Evolutionary conservation across 2,113 vertebrate genomes (phyloP).

Genomic region (Vimba vimba): DNA sequence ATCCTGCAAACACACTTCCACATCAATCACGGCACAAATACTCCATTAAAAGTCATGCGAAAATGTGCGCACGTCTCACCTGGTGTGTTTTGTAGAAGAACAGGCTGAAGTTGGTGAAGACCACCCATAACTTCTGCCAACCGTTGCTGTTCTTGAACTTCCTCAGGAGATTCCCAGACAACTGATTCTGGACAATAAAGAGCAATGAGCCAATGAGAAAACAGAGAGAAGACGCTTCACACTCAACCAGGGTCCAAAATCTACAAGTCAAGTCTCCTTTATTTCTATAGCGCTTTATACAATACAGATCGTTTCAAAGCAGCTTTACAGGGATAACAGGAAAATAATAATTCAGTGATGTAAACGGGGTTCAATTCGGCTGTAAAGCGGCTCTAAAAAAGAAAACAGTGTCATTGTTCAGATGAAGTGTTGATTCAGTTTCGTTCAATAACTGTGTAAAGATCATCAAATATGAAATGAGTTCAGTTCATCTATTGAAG

Average conservation of each 20-base stretch:
- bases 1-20: constrained; percentile 77
- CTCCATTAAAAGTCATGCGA: background rate
- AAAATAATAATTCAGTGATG: no score
- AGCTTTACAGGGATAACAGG: no score
- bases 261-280: background rate
- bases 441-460: no score
- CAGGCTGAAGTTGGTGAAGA: constrained; percentile 98
- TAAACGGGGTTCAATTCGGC: no score
- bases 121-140: constrained; percentile 99
- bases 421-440: no score
- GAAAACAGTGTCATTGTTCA: no score
- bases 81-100: constrained; percentile 99
- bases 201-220: background rate
- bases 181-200: constrained; percentile 85
- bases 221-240: background rate
- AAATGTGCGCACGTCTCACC: constrained; percentile 71
- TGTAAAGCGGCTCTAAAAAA: no score
- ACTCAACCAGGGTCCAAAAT: background rate
- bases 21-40: background rate
- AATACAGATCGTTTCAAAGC: no score
- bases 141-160: constrained; percentile 99
- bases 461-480: no score
- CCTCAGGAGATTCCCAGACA: constrained; percentile 94
- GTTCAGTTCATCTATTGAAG: no score
- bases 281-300: no score